A percentile compares a stretch with the other conserved stretches of the same genome.
These are phyloP conservation scores for Aphaenogaster floridana DNA, from an alignment of 1,140 invertebrate genomes.

Conservation along the genomic window DNA sequence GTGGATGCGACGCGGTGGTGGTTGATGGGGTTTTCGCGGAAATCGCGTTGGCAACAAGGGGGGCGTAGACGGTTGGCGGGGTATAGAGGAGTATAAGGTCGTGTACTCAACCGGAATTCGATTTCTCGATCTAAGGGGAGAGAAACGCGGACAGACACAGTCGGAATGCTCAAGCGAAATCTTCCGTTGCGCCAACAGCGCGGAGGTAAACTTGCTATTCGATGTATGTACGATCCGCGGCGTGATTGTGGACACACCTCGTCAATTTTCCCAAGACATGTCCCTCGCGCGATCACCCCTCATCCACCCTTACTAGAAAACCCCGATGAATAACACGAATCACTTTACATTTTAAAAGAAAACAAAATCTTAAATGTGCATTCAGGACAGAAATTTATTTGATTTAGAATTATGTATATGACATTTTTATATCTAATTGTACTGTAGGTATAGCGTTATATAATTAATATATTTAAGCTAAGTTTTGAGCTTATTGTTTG, in stretches of 20 bases:
- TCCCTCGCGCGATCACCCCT: not conserved
- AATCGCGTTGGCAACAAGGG: not conserved
- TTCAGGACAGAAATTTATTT: not conserved
- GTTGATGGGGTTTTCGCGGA: conserved; percentile 63
- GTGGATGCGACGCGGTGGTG: conserved; percentile 59
- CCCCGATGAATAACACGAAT: not conserved
- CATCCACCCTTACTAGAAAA: not conserved
- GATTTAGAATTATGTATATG: not conserved
- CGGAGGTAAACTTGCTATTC: conserved; percentile 63
- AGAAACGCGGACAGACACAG: conserved; percentile 61
- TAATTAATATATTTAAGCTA: not conserved
- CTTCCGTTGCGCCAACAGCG: conserved; percentile 33
- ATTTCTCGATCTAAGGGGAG: conserved; percentile 69
- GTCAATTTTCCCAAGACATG: conserved; percentile 41
- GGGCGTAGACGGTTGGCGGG: not conserved
- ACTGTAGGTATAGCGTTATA: not conserved
- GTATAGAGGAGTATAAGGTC: conserved; percentile 38
- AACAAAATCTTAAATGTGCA: not conserved
- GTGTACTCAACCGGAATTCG: conserved; percentile 71
- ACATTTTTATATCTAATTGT: not conserved
- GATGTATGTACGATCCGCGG: conserved; percentile 38
- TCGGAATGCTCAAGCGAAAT: conserved; percentile 71
- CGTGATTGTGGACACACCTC: conserved; percentile 44
- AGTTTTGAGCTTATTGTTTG: not conserved
- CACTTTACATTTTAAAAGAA: not conserved